Conservation (phyloP, 2,113 vertebrate species). For the Seriola dumerili region DNA sequence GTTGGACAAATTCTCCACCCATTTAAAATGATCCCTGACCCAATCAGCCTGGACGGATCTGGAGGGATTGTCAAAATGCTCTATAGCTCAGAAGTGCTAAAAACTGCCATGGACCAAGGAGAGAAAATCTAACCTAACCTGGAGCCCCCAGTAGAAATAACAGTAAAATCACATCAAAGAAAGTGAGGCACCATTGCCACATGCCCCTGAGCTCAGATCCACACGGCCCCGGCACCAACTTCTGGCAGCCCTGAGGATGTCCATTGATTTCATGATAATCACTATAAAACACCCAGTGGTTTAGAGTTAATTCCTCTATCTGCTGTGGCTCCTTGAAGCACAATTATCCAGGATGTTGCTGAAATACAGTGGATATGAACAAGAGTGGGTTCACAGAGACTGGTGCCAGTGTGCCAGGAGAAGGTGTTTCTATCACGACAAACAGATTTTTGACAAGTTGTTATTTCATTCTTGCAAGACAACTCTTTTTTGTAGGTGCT, state of each 20-base stretch:
- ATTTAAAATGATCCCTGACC: slow-evolving; percentile 59
- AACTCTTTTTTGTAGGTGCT: slow-evolving; percentile 22
- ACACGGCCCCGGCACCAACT: slow-evolving; percentile 12
- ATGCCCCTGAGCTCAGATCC: slow-evolving; percentile 51
- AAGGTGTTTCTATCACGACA: slow-evolving; percentile 9
- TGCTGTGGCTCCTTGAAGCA: slow-evolving; percentile 56
- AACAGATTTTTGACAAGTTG: slow-evolving; percentile 12
- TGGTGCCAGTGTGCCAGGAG: slow-evolving; percentile 24
- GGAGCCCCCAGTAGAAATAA: slow-evolving; percentile 30
- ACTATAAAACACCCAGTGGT: slow-evolving; percentile 66
- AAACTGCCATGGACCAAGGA: slow-evolving; percentile 28
- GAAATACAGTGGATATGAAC: slow-evolving; percentile 30
- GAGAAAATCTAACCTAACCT: slow-evolving; percentile 46
- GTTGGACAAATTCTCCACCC: slow-evolving; percentile 37
- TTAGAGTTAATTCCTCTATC: slow-evolving; percentile 66
- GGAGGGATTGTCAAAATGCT: slow-evolving; percentile 57
- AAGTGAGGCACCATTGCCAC: slow-evolving; percentile 45
- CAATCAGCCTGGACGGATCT: slow-evolving; percentile 52
- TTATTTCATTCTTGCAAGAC: slow-evolving; percentile 17
- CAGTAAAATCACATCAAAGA: slow-evolving; percentile 64
- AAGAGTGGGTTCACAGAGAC: slow-evolving; percentile 3
- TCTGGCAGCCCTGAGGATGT: slow-evolving; percentile 43
- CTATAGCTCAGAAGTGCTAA: slow-evolving; percentile 42
- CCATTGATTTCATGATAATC: slow-evolving; percentile 70
- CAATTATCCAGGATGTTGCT: slow-evolving; percentile 55